phyloP scores from a whole-genome alignment of 1,140 invertebrate genomes.

The Acromyrmex echinatior region DNA sequence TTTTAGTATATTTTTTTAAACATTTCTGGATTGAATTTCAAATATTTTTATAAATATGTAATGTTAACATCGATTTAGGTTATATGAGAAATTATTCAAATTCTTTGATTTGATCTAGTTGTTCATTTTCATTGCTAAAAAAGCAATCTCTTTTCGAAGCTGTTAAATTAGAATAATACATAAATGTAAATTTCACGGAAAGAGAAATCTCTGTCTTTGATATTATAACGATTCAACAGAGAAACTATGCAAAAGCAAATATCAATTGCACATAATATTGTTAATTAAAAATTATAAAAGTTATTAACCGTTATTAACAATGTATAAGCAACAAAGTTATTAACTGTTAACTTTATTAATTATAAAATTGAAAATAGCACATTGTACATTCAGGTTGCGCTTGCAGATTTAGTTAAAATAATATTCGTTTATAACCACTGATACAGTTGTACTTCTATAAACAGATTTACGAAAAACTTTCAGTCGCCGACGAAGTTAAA shows the following conservation, averaged over 20 bases:
- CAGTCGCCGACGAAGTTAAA: not conserved
- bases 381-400: slow-evolving; percentile 2
- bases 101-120: not conserved
- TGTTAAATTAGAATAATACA: not conserved
- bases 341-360: not conserved
- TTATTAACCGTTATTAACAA: slow-evolving; percentile 17
- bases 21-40: not conserved
- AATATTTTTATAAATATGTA: not conserved
- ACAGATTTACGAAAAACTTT: slow-evolving; percentile 37
- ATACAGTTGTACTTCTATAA: not conserved
- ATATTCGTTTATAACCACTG: slow-evolving; percentile 10
- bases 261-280: not conserved
- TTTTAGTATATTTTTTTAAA: not conserved
- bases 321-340: slow-evolving; percentile 11
- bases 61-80: not conserved
- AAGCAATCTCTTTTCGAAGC: not conserved
- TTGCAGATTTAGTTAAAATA: slow-evolving; percentile 28
- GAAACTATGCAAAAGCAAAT: slow-evolving; percentile 25
- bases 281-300: slow-evolving; percentile 47
- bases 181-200: slow-evolving; percentile 26
- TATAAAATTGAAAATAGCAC: slow-evolving; percentile 28
- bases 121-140: not conserved
- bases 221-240: slow-evolving; percentile 10
- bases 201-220: not conserved
- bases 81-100: not conserved